phyloP scores from a whole-genome alignment of 2,888 invertebrate species.

The Diaphora mendica region DNA sequence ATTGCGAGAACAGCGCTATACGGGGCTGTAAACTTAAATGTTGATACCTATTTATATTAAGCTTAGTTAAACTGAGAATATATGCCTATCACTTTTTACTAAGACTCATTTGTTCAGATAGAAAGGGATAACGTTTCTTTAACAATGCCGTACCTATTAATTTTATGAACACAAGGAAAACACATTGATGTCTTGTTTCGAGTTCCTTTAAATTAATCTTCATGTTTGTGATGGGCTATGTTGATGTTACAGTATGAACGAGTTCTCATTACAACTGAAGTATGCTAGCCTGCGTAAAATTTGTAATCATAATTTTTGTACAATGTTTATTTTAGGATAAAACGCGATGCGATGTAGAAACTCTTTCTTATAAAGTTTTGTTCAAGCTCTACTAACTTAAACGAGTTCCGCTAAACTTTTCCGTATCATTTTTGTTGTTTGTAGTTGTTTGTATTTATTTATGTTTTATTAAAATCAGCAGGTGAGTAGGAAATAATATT shows the following conservation, averaged over 20 bases:
- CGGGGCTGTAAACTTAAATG: slow-evolving; percentile 65
- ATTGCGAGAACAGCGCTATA: slow-evolving; percentile 60
- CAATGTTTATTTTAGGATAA: slow-evolving; percentile 7
- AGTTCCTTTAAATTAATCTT: slow-evolving; percentile 22
- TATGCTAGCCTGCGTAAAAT: slow-evolving; percentile 4
- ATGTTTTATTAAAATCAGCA: neutral
- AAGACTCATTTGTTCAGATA: slow-evolving; percentile 2
- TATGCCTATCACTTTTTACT: slow-evolving; percentile 23
- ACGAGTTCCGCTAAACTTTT: slow-evolving; percentile 15
- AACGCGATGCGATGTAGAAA: slow-evolving; percentile 4
- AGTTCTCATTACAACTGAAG: slow-evolving; percentile 1
- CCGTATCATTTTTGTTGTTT: neutral
- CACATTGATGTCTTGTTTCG: slow-evolving; percentile 29
- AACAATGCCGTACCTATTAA: slow-evolving; percentile 26
- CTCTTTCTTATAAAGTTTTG: slow-evolving; percentile 2
- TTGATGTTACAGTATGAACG: neutral
- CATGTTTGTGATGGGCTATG: slow-evolving; percentile 1
- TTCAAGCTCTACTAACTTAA: slow-evolving; percentile 13
- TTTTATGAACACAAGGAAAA: slow-evolving; percentile 39
- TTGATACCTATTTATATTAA: slow-evolving; percentile 59
- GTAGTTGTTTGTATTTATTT: neutral
- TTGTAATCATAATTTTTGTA: slow-evolving; percentile 17
- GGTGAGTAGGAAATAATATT: neutral
- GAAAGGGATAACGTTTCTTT: slow-evolving; percentile 25
- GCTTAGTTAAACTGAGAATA: slow-evolving; percentile 40